A percentile compares a stretch with the other conserved stretches of the same genome.
Conservation (phyloP, 2,797 vertebrate species). For the Enteromius trimaculatus region DNA sequence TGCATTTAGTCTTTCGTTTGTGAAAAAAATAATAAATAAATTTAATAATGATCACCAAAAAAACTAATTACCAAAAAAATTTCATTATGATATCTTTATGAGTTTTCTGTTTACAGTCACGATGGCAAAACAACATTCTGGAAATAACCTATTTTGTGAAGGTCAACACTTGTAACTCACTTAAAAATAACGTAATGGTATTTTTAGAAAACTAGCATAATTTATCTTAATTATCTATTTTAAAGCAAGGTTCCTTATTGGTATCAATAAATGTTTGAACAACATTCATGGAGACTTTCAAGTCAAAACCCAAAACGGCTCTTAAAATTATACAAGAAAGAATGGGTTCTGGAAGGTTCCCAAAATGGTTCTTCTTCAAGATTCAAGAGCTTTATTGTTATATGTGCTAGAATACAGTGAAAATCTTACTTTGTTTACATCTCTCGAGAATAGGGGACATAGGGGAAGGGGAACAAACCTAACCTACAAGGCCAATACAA, state of each 20-base stretch:
- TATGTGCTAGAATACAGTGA: too few species aligned
- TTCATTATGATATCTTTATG: neutral
- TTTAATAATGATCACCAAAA: neutral
- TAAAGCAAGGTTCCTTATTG: neutral
- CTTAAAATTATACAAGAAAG: neutral
- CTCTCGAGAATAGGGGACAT: too few species aligned
- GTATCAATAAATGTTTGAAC: neutral
- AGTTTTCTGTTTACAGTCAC: neutral
- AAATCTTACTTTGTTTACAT: too few species aligned
- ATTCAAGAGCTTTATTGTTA: too few species aligned
- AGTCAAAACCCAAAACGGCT: too few species aligned
- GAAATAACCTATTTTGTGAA: neutral
- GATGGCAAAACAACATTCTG: neutral
- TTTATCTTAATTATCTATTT: neutral
- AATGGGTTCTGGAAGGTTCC: neutral
- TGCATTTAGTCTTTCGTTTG: neutral
- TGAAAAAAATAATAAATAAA: neutral
- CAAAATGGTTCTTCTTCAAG: neutral
- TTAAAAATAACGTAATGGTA: neutral
- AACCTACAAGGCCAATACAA: too few species aligned
- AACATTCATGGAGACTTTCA: neutral
- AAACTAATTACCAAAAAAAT: neutral
- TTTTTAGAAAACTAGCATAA: neutral
- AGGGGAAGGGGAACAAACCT: too few species aligned
- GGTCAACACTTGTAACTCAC: neutral